Conservation (phyloP, 1,140 invertebrate species). For the Rhynchophorus ferrugineus region DNA sequence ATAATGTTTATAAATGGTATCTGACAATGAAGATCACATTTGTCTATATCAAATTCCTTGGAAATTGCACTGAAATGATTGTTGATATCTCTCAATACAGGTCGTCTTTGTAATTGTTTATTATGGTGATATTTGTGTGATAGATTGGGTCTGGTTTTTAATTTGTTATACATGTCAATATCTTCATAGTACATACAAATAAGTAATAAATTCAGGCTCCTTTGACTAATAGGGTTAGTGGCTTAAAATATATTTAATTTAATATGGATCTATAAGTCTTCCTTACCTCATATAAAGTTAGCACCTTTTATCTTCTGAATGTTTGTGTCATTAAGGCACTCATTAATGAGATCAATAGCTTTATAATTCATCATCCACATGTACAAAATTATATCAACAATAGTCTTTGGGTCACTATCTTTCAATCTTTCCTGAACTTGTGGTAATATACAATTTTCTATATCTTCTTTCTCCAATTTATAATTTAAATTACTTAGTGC, state of each 20-base stretch:
- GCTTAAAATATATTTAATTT: slow-evolving; percentile 21
- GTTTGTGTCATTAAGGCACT: too few species aligned
- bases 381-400: slow-evolving; percentile 34
- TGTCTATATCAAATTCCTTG: slow-evolving; percentile 11
- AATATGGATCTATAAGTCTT: not conserved
- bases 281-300: slow-evolving; percentile 16
- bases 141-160: slow-evolving; percentile 22
- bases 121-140: slow-evolving; percentile 15
- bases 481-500: slow-evolving; percentile 30
- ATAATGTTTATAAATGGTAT: slow-evolving; percentile 36
- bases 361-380: slow-evolving; percentile 37
- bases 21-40: slow-evolving; percentile 30
- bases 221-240: slow-evolving; percentile 18
- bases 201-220: slow-evolving; percentile 34
- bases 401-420: slow-evolving; percentile 19
- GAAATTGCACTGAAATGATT: slow-evolving; percentile 25
- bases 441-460: slow-evolving; percentile 29
- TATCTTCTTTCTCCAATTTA: slow-evolving; percentile 18
- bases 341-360: slow-evolving; percentile 29
- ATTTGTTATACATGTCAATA: slow-evolving; percentile 24
- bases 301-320: too few species aligned
- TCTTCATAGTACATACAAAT: slow-evolving; percentile 36
- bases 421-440: slow-evolving; percentile 29
- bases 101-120: slow-evolving; percentile 29
- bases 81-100: slow-evolving; percentile 26